Evolutionary conservation across 2,113 vertebrate species (phyloP), one percentile per base, ranked within the genome.

Genomic region (Motacilla alba): DNA sequence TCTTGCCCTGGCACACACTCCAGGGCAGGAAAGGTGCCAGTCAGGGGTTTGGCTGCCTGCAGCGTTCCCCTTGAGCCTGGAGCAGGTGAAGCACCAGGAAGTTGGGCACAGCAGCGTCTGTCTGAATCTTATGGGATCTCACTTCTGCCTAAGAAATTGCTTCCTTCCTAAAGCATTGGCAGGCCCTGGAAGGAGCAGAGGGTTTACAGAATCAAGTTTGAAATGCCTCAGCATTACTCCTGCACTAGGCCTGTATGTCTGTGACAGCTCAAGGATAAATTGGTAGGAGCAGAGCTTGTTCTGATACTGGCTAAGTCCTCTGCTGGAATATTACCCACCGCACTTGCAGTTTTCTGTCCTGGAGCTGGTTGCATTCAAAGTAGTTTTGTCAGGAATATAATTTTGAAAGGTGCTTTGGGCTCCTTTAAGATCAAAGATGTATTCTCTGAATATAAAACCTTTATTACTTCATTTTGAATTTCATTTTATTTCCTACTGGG

Each of bases 341-440:
- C 64, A 64, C 69, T 66, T 39, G 41, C 49, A 66, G 80, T 89
- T 89, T 94, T 92, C 88, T 93, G 62, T 92, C 88, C 90, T 66
- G 66, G 83, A 93, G 88, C 86, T 89, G 94, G 66, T 81, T 84
- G 73, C 88, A 92, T 96, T 96, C 82, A 96, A 95, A 93, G 93
- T 66, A 93, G 92, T 76, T 95, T 94, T 95, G 92, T 96, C 93
- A 95, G 88, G 90, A 95, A 96, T 95, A 79, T 91, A 2, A 58
- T 96, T 96, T 91, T 97, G 90, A 97, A 97, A 97, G 96, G 95
- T 96, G 95, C 94, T 96, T 92, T 94, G 93, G 92, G 96, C 96
- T 95, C 95, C 96, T 96, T 91, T 89, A 95, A 96, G 95, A 97
- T 97, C 95, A 97, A 97, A 97, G 90, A 70, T 80, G 87, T 74